Evolutionary conservation across 2,797 vertebrate genomes (phyloP).

Genomic region (Aythya fuligula): DNA sequence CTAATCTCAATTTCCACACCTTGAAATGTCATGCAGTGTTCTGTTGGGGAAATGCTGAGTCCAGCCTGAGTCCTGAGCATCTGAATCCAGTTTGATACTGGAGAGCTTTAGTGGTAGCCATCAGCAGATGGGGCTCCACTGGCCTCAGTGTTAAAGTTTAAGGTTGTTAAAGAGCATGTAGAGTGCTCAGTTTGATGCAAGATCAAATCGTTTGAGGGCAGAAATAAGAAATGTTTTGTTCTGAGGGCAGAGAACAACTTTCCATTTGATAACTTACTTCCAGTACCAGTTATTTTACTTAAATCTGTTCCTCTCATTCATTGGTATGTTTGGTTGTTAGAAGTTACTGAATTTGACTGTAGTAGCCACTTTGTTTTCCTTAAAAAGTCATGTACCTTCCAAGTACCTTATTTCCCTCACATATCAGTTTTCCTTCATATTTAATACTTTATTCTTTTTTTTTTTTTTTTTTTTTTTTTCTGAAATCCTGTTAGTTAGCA

Average conservation of each 20-base stretch:
- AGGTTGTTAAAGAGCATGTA: background rate
- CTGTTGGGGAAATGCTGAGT: background rate
- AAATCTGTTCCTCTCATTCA: background rate
- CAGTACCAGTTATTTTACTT: background rate
- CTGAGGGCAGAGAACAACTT: background rate
- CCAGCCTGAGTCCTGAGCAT: background rate
- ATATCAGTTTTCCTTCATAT: background rate
- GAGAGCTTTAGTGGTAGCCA: background rate
- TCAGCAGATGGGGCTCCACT: background rate
- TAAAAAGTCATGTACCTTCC: background rate
- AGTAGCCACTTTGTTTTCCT: background rate
- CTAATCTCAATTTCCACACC: background rate
- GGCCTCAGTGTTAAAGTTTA: background rate
- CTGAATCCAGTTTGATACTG: background rate
- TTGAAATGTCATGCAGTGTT: background rate
- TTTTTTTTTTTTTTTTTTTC: background rate
- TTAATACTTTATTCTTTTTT: background rate
- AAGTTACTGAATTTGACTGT: background rate
- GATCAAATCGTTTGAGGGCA: background rate
- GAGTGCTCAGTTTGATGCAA: background rate
- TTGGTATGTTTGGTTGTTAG: background rate
- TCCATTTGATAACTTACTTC: background rate
- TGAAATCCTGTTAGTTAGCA: background rate
- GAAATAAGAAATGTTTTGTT: background rate
- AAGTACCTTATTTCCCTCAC: background rate